A percentile compares a stretch with the other conserved stretches of the same genome.
Conservation (phyloP, 2,797 vertebrate genomes). For the Petrocephalus sullivani region DNA sequence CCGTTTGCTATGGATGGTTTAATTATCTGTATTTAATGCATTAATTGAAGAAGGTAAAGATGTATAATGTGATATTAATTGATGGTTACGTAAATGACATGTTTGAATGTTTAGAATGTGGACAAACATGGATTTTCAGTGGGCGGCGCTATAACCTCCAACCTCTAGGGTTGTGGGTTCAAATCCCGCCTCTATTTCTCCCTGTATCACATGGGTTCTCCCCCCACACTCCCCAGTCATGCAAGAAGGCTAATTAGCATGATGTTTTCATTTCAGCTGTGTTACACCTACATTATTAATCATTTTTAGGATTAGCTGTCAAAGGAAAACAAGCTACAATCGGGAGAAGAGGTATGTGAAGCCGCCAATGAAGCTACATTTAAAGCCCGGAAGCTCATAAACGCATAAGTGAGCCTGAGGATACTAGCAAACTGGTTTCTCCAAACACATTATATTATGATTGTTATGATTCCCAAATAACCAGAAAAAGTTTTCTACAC, state of each 20-base stretch:
- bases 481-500: not conserved
- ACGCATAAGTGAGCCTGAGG: not conserved
- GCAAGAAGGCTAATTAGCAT: not conserved
- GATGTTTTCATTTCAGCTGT: not conserved
- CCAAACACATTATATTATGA: not conserved
- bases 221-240: not conserved
- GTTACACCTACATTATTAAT: not conserved
- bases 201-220: not conserved
- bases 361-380: not conserved
- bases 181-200: not conserved
- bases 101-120: not conserved
- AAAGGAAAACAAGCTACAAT: not conserved
- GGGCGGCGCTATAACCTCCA: not conserved
- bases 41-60: not conserved
- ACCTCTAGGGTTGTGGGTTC: not conserved
- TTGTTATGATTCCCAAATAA: not conserved
- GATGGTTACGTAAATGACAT: not conserved
- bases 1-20: not conserved
- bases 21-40: not conserved
- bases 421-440: not conserved
- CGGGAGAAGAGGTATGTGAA: not conserved
- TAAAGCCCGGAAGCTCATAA: not conserved
- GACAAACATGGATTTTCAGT: not conserved
- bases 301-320: not conserved
- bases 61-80: not conserved